phyloP scores from a whole-genome alignment of 1,140 invertebrate species.

The Gonatopus flavifemur region DNA sequence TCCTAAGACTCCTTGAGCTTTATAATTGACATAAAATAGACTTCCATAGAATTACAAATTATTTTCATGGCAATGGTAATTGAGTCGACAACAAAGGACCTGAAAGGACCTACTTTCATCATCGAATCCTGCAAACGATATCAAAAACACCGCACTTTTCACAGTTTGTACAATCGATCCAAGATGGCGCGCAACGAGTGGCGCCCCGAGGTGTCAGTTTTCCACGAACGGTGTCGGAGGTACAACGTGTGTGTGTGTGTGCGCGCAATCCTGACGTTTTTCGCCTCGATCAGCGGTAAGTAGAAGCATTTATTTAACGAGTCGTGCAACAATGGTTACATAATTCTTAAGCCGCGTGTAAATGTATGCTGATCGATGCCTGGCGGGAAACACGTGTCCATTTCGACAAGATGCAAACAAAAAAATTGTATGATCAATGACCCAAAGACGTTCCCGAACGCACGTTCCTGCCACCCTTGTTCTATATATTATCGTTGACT shows the following conservation, averaged over 20 bases:
- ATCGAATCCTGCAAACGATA: background rate
- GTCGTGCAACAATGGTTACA: slow-evolving; percentile 49
- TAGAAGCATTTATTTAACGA: slow-evolving; percentile 52
- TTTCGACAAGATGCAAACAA: slow-evolving; percentile 1
- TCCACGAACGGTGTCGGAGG: slow-evolving; percentile 25
- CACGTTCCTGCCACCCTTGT: slow-evolving; percentile 33
- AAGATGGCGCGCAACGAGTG: slow-evolving; percentile 33
- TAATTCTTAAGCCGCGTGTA: slow-evolving; percentile 37
- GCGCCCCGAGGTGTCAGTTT: slow-evolving; percentile 36
- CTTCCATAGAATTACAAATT: too few relatives aligned
- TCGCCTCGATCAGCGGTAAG: slow-evolving; percentile 51
- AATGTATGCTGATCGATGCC: slow-evolving; percentile 15
- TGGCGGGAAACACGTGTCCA: slow-evolving; percentile 27
- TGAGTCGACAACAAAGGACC: too few relatives aligned
- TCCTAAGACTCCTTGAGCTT: too few relatives aligned
- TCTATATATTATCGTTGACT: slow-evolving; percentile 14
- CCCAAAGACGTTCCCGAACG: slow-evolving; percentile 37
- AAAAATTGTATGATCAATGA: too few relatives aligned
- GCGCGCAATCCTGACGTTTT: slow-evolving; percentile 49
- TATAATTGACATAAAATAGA: too few relatives aligned
- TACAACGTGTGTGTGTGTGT: slow-evolving; percentile 36
- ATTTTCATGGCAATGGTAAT: too few relatives aligned
- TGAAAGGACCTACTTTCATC: too few relatives aligned
- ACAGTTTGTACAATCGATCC: slow-evolving; percentile 25
- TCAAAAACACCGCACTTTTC: slow-evolving; percentile 17